Conservation (phyloP, 2,113 vertebrate genomes). For the Zosterops lateralis region DNA sequence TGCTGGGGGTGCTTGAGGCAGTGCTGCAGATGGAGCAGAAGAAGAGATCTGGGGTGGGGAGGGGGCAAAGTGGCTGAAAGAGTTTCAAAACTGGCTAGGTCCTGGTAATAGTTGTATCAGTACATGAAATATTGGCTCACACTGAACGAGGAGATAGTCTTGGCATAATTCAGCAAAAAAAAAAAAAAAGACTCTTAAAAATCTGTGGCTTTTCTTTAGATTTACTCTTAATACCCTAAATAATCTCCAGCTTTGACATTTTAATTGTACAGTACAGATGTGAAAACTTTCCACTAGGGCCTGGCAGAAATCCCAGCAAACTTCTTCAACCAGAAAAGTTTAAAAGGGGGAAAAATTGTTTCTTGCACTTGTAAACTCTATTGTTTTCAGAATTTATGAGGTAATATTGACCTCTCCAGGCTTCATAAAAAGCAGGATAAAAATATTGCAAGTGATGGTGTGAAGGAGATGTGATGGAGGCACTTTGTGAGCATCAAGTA, state of each 20-base stretch:
- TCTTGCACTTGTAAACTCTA: conserved; percentile 49
- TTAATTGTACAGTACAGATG: conserved; percentile 56
- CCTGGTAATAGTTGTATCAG: background rate
- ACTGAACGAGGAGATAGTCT: background rate
- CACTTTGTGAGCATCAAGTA: background rate
- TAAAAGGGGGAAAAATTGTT: background rate
- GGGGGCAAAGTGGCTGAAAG: background rate
- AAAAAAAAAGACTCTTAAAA: background rate
- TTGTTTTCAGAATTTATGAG: conserved; percentile 44
- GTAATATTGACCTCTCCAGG: background rate
- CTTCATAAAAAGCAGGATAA: background rate
- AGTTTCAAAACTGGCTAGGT: background rate
- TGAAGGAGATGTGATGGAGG: background rate
- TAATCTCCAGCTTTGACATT: conserved; percentile 49
- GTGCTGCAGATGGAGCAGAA: background rate
- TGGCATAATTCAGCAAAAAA: background rate
- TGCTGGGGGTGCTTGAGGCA: fast-evolving
- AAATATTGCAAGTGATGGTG: background rate
- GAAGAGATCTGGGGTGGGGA: background rate
- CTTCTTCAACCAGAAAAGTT: conserved; percentile 14
- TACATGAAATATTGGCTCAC: background rate
- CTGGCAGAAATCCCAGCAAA: conserved; percentile 53
- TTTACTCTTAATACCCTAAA: conserved; percentile 41
- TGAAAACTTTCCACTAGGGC: conserved; percentile 46
- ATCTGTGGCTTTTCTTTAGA: conserved; percentile 30